phyloP scores from a whole-genome alignment of 1,140 invertebrate genomes.

The Hormaphis cornu region DNA sequence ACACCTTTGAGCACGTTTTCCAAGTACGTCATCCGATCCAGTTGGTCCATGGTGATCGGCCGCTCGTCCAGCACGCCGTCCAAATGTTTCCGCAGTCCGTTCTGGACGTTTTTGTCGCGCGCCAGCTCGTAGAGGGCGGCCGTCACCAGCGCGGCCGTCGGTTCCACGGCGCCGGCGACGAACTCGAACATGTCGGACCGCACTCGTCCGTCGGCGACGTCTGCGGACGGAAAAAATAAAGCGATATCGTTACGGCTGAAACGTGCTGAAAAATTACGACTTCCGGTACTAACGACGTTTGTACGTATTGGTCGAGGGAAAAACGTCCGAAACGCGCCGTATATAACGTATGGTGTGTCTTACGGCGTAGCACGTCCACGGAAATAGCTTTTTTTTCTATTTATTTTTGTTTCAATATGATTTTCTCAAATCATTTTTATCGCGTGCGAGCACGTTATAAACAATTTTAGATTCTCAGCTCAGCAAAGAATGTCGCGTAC shows the following conservation, averaged over 20 bases:
- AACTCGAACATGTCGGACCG: conserved; percentile 11
- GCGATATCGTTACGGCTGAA: too few species aligned
- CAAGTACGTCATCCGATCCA: conserved; percentile 1
- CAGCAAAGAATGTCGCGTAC: too few species aligned
- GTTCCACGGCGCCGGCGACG: not conserved
- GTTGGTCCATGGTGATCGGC: not conserved
- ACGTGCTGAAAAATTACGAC: not conserved
- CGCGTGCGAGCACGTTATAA: too few species aligned
- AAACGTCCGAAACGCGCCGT: too few species aligned
- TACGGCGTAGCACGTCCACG: too few species aligned
- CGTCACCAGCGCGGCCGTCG: not conserved
- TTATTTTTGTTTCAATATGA: too few species aligned
- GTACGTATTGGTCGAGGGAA: too few species aligned
- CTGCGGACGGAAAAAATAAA: not conserved
- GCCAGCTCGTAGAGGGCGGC: not conserved
- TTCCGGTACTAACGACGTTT: not conserved
- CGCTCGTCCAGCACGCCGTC: not conserved
- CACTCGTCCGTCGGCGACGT: conserved; percentile 3
- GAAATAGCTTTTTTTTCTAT: too few species aligned
- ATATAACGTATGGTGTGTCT: too few species aligned
- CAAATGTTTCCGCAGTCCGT: not conserved
- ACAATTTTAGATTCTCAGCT: too few species aligned
- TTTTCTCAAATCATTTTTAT: too few species aligned
- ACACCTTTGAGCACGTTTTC: conserved; percentile 6
- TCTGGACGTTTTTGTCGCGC: not conserved